phyloP scores from a whole-genome alignment of 2,888 invertebrate genomes.

The Belgica antarctica region DNA sequence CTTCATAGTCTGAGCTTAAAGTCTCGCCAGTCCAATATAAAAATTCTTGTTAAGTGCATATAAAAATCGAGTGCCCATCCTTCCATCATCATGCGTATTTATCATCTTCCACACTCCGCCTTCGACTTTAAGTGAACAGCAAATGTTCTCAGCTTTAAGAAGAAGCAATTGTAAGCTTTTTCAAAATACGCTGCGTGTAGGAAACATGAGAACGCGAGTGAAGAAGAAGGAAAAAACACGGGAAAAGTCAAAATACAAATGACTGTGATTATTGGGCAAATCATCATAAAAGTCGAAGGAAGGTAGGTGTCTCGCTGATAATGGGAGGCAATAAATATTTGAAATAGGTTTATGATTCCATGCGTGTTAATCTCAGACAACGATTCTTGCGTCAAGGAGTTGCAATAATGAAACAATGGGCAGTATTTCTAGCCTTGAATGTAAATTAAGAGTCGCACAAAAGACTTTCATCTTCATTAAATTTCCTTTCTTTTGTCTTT shows the following conservation, averaged over 20 bases:
- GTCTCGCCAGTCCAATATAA: no score
- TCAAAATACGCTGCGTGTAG: neutral
- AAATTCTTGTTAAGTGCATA: no score
- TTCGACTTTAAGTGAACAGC: no score
- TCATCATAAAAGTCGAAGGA: slow-evolving; percentile 10
- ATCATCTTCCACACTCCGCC: no score
- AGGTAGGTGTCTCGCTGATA: neutral
- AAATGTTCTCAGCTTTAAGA: no score
- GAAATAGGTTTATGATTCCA: neutral
- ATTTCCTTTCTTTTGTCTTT: neutral
- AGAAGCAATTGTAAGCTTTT: neutral
- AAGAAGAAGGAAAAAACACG: neutral
- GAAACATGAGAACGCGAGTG: neutral
- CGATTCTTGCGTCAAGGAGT: neutral
- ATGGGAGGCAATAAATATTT: neutral
- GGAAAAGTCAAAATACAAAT: neutral
- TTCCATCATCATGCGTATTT: no score
- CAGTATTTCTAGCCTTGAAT: neutral
- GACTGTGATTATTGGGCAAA: neutral
- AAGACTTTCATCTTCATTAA: neutral
- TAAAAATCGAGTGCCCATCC: no score
- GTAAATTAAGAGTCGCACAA: no score
- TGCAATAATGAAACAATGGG: neutral
- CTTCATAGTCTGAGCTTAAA: no score
- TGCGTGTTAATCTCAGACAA: neutral